These are phyloP conservation scores for Halcyon malimbica DNA, from an alignment of 2,113 vertebrate species.

Conservation along the genomic window DNA sequence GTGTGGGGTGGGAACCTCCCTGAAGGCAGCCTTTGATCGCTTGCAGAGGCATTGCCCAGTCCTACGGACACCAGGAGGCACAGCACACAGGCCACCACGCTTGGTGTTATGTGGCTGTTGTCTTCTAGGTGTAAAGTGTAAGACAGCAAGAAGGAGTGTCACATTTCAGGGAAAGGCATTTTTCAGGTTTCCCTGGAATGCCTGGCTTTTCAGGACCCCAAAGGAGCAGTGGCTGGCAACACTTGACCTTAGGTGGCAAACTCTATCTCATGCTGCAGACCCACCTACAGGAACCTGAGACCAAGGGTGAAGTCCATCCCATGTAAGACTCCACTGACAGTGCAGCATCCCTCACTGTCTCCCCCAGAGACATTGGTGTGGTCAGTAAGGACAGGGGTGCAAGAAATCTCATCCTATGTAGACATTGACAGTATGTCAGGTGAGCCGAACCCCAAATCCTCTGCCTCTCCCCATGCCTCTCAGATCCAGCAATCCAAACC, in stretches of 20 bases:
- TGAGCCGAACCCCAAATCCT: not conserved
- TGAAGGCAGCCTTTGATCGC: not conserved
- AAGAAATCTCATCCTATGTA: not conserved
- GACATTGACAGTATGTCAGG: not conserved
- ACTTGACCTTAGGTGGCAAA: not conserved
- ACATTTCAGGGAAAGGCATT: not conserved
- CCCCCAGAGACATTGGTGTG: not conserved
- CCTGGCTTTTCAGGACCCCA: not conserved
- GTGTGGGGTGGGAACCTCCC: not conserved
- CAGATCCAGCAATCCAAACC: not conserved
- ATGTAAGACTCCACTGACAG: rapidly evolving
- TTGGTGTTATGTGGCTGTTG: not conserved
- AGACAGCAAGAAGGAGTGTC: not conserved
- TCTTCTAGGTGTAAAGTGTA: not conserved
- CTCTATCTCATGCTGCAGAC: not conserved
- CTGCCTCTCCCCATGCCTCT: not conserved
- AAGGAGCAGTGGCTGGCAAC: not conserved
- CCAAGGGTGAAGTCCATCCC: not conserved
- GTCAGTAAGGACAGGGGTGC: not conserved
- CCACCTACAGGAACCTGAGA: not conserved
- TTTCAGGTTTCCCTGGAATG: not conserved
- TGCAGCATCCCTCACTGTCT: rapidly evolving
- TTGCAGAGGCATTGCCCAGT: not conserved
- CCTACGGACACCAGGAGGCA: not conserved
- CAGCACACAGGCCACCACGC: rapidly evolving